Base-by-base conservation (phyloP, 2,113 vertebrate genomes). In the Plestiodon gilberti region DNA sequence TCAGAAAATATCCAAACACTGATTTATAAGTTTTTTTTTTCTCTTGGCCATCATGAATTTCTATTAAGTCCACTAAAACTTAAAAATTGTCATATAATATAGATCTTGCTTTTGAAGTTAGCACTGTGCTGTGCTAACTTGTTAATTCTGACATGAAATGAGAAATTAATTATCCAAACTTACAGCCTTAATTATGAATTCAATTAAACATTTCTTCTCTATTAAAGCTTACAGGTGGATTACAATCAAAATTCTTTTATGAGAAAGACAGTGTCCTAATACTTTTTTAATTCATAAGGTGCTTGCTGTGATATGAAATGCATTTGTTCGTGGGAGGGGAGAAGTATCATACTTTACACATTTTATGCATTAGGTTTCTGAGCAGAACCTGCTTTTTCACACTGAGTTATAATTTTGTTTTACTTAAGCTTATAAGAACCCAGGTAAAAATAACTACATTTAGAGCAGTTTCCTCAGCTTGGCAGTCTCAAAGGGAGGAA, bases 381-480 rank as follows among this genome's bases (percentile, higher is more conserved):
- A 65, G 40, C 18, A 67, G 69, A 89, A 67, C 73, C 62, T 82
- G 87, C 15, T 81, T 77, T 91, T 64, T 90, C 80, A 92, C 1
- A 86, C 89, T 33, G 84, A 22, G 89, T 95, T 91, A 88, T 94
- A 92, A 95, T 95, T 96, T 92, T 92, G 91, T 79, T 96, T 95
- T 94, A 77, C 91, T 91, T 95, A 95, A 95, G 93, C 91, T 96
- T 89, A 87, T 95, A 93, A 96, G 89, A 94, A 52, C 88, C 78
- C 87, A 82, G 91, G 92, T 94, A 93, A 95, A 96, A 95, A 95
- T 90, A 85, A 90, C 87, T 9, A 81, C 28, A 8, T 94, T 88
- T 83, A 87, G 82, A 89, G 57, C 84, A 82, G 77, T 90, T 93
- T 87, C 82, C 90, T 88, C 89, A 82, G 91, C 88, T 93, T 90